A percentile compares a stretch with the other conserved stretches of the same genome.
phyloP scores from a whole-genome alignment of 2,888 invertebrate species.

The Platycnemis pennipes region DNA sequence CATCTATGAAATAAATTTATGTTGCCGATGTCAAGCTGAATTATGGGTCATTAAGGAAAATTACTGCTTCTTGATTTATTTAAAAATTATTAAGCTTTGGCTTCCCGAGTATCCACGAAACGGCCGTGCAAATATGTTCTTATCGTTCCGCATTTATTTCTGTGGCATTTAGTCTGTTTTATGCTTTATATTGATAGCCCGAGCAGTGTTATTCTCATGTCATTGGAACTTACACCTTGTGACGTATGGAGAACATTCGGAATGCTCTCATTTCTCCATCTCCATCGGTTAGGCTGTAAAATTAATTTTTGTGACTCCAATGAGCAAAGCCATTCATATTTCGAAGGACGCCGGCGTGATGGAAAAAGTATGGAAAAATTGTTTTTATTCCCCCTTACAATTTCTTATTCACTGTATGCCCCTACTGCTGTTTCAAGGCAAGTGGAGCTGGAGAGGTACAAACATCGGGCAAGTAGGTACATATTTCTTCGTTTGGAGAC shows the following conservation, averaged over 20 bases:
- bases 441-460: not conserved
- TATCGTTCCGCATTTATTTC: no score
- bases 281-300: not conserved
- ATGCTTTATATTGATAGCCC: no score
- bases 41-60: not conserved
- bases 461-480: not conserved
- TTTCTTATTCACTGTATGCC: not conserved
- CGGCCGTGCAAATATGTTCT: not conserved
- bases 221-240: not conserved
- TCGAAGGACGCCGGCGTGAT: not conserved
- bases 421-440: not conserved
- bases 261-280: not conserved
- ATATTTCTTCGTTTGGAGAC: not conserved
- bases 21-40: no score
- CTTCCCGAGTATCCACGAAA: not conserved
- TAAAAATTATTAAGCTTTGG: not conserved
- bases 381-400: not conserved
- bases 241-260: not conserved
- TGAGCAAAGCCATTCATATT: not conserved
- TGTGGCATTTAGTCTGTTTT: no score
- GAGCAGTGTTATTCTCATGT: not conserved
- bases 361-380: not conserved
- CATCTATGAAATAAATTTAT: no score
- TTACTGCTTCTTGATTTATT: not conserved
- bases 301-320: not conserved